phyloP scores from a whole-genome alignment of 2,797 vertebrate genomes.

The Coilia nasus region DNA sequence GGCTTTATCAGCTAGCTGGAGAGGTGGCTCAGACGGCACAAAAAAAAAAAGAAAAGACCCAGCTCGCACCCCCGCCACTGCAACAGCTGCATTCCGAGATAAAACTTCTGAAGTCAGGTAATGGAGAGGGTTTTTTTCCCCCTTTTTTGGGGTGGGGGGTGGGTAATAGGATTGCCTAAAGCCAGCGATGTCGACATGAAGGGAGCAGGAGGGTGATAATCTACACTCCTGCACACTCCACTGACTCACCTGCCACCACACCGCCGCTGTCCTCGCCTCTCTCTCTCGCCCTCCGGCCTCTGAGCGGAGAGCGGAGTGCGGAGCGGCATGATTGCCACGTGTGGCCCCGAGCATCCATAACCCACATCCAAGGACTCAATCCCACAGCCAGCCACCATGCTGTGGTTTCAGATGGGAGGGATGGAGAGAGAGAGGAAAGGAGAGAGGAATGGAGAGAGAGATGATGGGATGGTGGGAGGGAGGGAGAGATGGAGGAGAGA shows the following conservation, averaged over 20 bases:
- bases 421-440: no score
- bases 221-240: conserved; percentile 50
- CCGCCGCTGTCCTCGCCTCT: neutral
- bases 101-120: conserved; percentile 67
- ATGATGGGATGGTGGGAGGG: no score
- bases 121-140: conserved; percentile 47
- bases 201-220: conserved; percentile 62
- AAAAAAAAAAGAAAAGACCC: no score
- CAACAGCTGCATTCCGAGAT: conserved; percentile 73
- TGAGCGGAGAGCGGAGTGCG: no score
- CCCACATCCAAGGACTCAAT: conserved; percentile 36
- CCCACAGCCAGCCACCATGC: neutral
- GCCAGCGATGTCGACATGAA: conserved; percentile 65
- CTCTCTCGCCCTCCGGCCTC: neutral
- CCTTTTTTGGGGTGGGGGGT: no score
- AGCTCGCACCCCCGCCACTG: conserved; percentile 60
- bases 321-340: conserved; percentile 35
- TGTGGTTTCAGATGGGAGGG: neutral
- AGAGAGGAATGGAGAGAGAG: no score
- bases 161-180: conserved; percentile 72
- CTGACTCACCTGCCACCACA: conserved; percentile 29
- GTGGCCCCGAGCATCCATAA: conserved; percentile 36
- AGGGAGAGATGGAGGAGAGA: no score
- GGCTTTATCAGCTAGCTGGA: conserved; percentile 32
- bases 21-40: conserved; percentile 26